Evolutionary conservation across 2,113 vertebrate species (phyloP), one percentile per base, ranked within the genome.

Genomic region (Buteo buteo): DNA sequence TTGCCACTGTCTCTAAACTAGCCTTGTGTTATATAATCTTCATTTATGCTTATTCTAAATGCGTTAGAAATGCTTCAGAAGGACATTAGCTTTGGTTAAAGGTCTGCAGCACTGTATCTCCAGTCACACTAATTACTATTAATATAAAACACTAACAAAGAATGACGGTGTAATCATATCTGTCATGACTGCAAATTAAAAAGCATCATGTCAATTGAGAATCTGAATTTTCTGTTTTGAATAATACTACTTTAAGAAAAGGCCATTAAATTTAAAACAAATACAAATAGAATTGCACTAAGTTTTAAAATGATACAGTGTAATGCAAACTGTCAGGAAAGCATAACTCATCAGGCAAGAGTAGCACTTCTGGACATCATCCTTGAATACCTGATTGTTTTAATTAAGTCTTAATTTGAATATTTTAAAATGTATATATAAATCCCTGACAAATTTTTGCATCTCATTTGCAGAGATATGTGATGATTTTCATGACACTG

Each of bases 281-380:
- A 84, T n/a, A 76, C 10, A 93, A 86, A 79, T 0, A 40, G 17
- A 88, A 59, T 38, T 72, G 52, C 18, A 40, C 5, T 42, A 78
- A 38, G 29, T 69, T 94, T 70, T 64, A 49, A 44, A 93, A 80
- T 26, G 5, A 54, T 11, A 77, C 16, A 52, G 5, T 54, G n/a
- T 57, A 92, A 79, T 40, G 26, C 14, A 95, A 88, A 86, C 24
- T 62, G 52, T 67, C 65, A 86, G 36, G 29, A 85, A 82, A 77
- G 64, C 29, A 74, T 40, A 88, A 74, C 2, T 69, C 72, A 92
- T 83, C 31, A 50, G 57, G 61, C 20, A 87, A 94, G 82, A 88
- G 67, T n/a, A 88, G 14, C n/a, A 81, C 45, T 81, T 89, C 72
- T 73, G 65, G 78, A 79, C 5, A 5, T 45, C 73, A 86, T 32